These are phyloP conservation scores for Augochlorella aurata DNA, from an alignment of 2,888 invertebrate species.

Conservation along the genomic window DNA sequence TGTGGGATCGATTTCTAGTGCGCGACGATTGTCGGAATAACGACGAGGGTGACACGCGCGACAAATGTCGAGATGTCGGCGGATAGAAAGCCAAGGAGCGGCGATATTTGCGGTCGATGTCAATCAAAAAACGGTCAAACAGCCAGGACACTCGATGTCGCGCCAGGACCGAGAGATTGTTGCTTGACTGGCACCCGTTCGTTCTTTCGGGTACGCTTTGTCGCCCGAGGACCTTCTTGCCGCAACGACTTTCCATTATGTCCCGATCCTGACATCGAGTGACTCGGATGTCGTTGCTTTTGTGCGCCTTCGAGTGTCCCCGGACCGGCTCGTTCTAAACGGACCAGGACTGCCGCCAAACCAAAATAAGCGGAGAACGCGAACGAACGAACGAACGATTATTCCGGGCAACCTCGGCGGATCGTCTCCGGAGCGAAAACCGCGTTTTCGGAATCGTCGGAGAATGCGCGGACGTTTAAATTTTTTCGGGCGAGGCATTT, in stretches of 20 bases:
- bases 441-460: too few relatives aligned
- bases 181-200: constrained; percentile 72
- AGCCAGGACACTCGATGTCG: constrained; percentile 77
- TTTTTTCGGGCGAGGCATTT: neutral
- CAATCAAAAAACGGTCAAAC: constrained; percentile 72
- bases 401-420: too few relatives aligned
- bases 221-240: constrained; percentile 56
- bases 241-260: constrained; percentile 62
- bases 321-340: neutral
- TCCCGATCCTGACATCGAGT: constrained; percentile 57
- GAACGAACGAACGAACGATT: neutral
- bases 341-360: neutral
- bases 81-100: constrained; percentile 33
- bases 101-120: constrained; percentile 64
- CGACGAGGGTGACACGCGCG: constrained; percentile 63
- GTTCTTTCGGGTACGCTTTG: constrained; percentile 63
- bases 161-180: constrained; percentile 70
- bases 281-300: constrained; percentile 48
- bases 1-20: constrained; percentile 62
- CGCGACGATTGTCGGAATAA: constrained; percentile 58
- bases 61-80: constrained; percentile 47
- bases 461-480: too few relatives aligned
- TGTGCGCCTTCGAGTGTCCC: constrained; percentile 7
- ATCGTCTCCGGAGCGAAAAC: too few relatives aligned
- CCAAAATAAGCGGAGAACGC: neutral